A percentile compares a stretch with the other conserved stretches of the same genome.
Conservation (phyloP, 1,140 invertebrate species). For the Caenorhabditis tropicalis region DNA sequence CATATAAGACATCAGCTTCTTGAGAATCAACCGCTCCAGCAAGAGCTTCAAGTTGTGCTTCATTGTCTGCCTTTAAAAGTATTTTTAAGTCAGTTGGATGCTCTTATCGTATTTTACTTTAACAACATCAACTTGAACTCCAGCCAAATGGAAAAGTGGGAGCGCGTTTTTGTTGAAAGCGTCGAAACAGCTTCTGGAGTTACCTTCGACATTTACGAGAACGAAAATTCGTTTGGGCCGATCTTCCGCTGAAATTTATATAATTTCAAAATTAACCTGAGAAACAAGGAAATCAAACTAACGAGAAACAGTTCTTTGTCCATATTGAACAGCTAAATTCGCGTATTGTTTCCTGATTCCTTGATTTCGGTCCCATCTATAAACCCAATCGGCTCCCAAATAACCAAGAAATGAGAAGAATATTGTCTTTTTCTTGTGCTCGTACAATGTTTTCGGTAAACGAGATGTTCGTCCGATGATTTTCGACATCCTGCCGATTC, state of each 20-base stretch:
- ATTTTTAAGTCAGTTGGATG: background rate
- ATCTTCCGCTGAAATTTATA: conserved; percentile 45
- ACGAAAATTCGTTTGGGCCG: conserved; percentile 52
- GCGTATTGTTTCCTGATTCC: conserved; percentile 43
- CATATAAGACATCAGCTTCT: conserved; percentile 58
- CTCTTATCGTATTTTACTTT: conserved; percentile 39
- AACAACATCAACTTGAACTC: conserved; percentile 57
- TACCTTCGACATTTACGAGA: conserved; percentile 51
- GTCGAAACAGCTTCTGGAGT: conserved; percentile 51
- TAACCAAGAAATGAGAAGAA: conserved; percentile 53
- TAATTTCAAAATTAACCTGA: too few species aligned
- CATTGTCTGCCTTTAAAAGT: conserved; percentile 50
- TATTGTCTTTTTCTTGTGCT: conserved; percentile 59
- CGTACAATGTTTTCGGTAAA: conserved; percentile 48
- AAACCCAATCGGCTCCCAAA: conserved; percentile 36
- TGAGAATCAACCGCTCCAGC: conserved; percentile 50
- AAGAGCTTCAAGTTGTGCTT: conserved; percentile 49
- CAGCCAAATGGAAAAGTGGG: conserved; percentile 57
- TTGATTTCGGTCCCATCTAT: conserved; percentile 31
- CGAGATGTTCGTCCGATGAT: conserved; percentile 46
- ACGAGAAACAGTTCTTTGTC: conserved; percentile 49
- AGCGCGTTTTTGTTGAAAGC: conserved; percentile 59
- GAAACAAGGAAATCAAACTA: too few species aligned
- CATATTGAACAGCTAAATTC: conserved; percentile 47
- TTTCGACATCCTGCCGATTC: conserved; percentile 7